Conservation (phyloP, 2,888 invertebrate species). For the Archips xylosteana region DNA sequence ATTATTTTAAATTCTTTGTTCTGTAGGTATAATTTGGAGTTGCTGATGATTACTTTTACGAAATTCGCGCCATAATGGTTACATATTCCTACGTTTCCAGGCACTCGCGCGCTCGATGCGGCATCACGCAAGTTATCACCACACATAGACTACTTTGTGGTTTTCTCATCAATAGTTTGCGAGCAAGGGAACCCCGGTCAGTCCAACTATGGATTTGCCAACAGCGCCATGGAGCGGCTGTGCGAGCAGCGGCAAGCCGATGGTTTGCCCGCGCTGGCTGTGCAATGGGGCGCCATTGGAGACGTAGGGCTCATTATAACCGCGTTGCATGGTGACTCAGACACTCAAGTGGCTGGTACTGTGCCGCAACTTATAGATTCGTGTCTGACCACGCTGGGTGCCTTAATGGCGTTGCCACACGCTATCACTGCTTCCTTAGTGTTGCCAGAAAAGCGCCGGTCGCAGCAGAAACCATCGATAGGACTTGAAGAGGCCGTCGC, state of each 20-base stretch:
- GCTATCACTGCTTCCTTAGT: conserved; percentile 94
- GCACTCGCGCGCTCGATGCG: conserved; percentile 87
- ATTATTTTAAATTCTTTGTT: too few species aligned
- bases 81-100: conserved; percentile 49
- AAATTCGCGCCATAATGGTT: too few species aligned
- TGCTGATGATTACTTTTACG: too few species aligned
- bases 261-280: conserved; percentile 94
- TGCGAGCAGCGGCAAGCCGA: conserved; percentile 63
- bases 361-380: conserved; percentile 97
- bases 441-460: conserved; percentile 92
- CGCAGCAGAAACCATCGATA: conserved; percentile 80
- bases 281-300: conserved; percentile 99
- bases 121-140: conserved; percentile 86
- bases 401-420: conserved; percentile 95
- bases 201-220: conserved; percentile 87
- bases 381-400: conserved; percentile 94
- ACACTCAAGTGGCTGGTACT: conserved; percentile 93
- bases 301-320: conserved; percentile 97
- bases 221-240: too few species aligned
- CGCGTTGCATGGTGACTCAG: conserved; percentile 89
- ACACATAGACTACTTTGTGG: conserved; percentile 96
- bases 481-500: conserved; percentile 92
- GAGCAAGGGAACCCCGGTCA: conserved; percentile 99
- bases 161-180: conserved; percentile 98
- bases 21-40: too few species aligned